Evolutionary conservation across 2,888 invertebrate species (phyloP), one percentile per base, ranked within the genome.

Genomic region (Drosophila siamana): DNA sequence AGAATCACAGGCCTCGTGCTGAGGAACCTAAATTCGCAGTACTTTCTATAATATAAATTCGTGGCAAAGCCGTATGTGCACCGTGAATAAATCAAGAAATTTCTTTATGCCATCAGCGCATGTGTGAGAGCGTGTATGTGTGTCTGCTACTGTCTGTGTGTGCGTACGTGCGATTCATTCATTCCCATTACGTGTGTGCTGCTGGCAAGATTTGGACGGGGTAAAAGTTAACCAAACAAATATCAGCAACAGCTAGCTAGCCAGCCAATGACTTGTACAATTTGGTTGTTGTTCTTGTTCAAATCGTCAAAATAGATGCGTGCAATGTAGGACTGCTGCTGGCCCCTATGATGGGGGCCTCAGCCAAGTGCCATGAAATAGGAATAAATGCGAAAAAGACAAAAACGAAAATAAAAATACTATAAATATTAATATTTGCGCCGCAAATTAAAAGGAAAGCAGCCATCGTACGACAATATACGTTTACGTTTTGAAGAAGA

Each of bases 141-240:
- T 77, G 69, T 69, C n/a, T 65, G 56, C 55, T 50, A 13, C 43
- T 69, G 65, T 55, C 51, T 67, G 71, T 74, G 70, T 74, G 70
- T 75, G 74, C 66, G 67, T 81, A 82, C 81, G 81, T 82, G 79
- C 77, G 68, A 71, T 81, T 80, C 84, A 82, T 82, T 81, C 85
- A 85, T 74, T 74, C 78, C 73, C 69, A 83, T 84, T 84, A 84
- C 83, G 83, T 84, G 83, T 86, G 72, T 65, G 74, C 72, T 70
- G 59, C 15, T 38, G 36, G 66, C 63, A 73, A 72, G 59, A 52
- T 54, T 73, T 57, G 63, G 62, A 55, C 77, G 65, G 69, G 64
- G 57, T 74, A 77, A 73, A 64, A 69, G 51, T 61, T 67, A 73
- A 69, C 52, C 60, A 65, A 68, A 60, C 54, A 40, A 47, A 22